phyloP scores from a whole-genome alignment of 2,797 vertebrate genomes.

The Alexandromys oeconomus region DNA sequence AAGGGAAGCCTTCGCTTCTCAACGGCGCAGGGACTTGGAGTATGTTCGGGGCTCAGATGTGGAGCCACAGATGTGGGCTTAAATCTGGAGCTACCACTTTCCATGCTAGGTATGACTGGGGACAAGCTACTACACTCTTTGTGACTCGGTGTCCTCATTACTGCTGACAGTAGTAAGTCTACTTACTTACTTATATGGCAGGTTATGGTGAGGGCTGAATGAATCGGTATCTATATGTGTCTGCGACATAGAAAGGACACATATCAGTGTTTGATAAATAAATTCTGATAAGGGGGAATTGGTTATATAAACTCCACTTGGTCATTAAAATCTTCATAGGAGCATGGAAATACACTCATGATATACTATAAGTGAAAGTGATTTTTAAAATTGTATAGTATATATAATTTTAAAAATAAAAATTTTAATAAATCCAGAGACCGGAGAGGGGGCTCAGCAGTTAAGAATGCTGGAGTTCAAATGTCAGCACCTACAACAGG shows the following conservation, averaged over 20 bases:
- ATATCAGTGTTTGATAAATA: constrained; percentile 26
- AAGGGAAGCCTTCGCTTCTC: constrained; percentile 37
- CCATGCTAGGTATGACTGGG: not conserved
- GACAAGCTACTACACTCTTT: not conserved
- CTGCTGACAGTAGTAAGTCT: not conserved
- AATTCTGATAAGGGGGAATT: not conserved
- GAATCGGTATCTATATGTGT: not conserved
- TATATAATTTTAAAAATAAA: too few relatives aligned
- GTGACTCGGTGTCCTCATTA: not conserved
- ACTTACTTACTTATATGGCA: not conserved
- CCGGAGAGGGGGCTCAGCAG: not conserved
- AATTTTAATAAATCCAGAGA: not conserved
- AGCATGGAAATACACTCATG: not conserved
- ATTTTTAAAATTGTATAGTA: not conserved
- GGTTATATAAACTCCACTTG: not conserved
- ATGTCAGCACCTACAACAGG: not conserved
- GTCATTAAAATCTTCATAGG: constrained; percentile 37
- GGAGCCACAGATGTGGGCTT: not conserved
- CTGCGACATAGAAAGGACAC: not conserved
- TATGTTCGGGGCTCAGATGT: not conserved
- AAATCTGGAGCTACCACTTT: not conserved
- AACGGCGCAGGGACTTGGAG: not conserved
- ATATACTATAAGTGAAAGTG: not conserved
- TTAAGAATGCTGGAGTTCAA: not conserved
- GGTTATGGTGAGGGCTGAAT: not conserved